These are phyloP conservation scores for Calycopis cecrops DNA, from an alignment of 1,140 invertebrate genomes.

Conservation along the genomic window DNA sequence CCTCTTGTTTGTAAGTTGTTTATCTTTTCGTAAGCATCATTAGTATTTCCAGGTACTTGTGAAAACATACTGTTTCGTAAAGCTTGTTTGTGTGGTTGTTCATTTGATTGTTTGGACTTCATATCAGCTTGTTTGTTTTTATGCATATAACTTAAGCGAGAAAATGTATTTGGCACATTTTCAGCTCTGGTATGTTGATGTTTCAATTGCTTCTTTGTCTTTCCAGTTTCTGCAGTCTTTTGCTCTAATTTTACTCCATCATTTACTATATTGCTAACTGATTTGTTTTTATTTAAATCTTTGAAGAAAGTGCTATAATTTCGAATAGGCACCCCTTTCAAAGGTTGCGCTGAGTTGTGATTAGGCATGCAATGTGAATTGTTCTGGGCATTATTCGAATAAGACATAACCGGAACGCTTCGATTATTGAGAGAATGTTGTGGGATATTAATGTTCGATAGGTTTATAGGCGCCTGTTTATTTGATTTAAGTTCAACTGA, in stretches of 20 bases:
- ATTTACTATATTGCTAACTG: background rate
- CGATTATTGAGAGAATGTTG: background rate
- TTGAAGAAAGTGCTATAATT: background rate
- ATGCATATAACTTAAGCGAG: constrained; percentile 60
- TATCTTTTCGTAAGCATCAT: constrained; percentile 26
- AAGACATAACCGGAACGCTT: background rate
- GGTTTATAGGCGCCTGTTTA: background rate
- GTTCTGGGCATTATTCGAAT: background rate
- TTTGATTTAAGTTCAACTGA: background rate
- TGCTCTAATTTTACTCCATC: background rate
- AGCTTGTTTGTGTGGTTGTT: constrained; percentile 19
- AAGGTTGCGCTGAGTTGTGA: too few relatives aligned
- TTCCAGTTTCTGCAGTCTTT: background rate
- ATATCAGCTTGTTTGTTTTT: constrained; percentile 51
- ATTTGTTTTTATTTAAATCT: background rate
- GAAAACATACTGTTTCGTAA: constrained; percentile 13
- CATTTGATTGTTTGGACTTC: constrained; percentile 29
- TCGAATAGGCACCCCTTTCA: too few relatives aligned
- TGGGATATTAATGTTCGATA: background rate
- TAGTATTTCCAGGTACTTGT: constrained; percentile 16
- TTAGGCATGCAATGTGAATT: background rate
- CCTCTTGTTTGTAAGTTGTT: constrained; percentile 31
- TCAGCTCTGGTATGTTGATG: constrained; percentile 37
- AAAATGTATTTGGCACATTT: constrained; percentile 54
- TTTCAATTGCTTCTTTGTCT: background rate